Percentiles rank a stretch among this genome's conserved stretches.
Conservation (phyloP, 2,888 invertebrate genomes). For the Sialis lutaria region DNA sequence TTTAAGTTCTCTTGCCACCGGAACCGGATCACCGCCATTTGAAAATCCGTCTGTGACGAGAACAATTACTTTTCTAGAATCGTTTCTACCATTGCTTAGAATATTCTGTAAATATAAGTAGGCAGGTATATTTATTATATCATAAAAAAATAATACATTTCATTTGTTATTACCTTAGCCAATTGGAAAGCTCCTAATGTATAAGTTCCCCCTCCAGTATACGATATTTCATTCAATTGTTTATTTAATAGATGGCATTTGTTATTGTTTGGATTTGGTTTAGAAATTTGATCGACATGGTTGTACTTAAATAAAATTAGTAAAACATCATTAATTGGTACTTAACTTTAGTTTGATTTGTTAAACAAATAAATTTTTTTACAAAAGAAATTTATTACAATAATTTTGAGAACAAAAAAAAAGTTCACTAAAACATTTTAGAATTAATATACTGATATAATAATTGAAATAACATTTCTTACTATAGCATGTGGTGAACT, state of each 20-base stretch:
- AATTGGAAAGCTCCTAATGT: conserved; percentile 48
- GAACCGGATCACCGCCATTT: conserved; percentile 47
- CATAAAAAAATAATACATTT: neutral
- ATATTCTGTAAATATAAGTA: conserved; percentile 24
- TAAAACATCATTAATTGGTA: too few relatives aligned
- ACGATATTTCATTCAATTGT: conserved; percentile 38
- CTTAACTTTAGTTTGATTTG: too few relatives aligned
- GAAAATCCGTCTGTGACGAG: conserved; percentile 55
- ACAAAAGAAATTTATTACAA: too few relatives aligned
- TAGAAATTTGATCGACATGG: conserved; percentile 41
- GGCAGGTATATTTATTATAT: neutral
- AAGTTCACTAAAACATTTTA: too few relatives aligned
- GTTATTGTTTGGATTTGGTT: conserved; percentile 30
- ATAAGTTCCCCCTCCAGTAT: conserved; percentile 48
- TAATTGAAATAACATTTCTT: too few relatives aligned
- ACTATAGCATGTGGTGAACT: too few relatives aligned
- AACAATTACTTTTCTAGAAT: conserved; percentile 40
- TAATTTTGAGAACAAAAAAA: too few relatives aligned
- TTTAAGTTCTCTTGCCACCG: conserved; percentile 36
- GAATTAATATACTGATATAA: too few relatives aligned
- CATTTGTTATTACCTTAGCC: conserved; percentile 31
- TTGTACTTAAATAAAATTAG: too few relatives aligned
- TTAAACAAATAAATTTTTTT: too few relatives aligned
- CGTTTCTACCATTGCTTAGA: conserved; percentile 25
- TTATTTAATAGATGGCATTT: conserved; percentile 45